Base-by-base conservation (phyloP, 1,140 invertebrate species). In the Drosophila rhopaloa region DNA sequence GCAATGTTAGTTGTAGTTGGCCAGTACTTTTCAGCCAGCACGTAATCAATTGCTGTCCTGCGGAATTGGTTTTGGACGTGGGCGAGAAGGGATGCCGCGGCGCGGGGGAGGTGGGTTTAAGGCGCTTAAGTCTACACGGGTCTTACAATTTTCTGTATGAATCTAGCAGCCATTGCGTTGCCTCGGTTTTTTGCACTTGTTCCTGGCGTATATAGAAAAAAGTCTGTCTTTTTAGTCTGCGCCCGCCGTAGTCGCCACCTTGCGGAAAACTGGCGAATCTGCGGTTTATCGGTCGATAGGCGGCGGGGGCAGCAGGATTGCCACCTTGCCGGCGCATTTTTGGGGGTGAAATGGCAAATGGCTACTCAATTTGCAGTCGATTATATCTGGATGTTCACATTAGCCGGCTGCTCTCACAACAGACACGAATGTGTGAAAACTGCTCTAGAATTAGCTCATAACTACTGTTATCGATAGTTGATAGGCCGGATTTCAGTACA, bases 91-190 rank as follows among this genome's bases (percentile, higher is more conserved):
- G 35, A 27, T 32, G 27, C 13, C 44, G 44, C 32, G 44, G 27
- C 46, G 38, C 56, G 44, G 38, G 29, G 41, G 16, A 32, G 32
- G 16, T 10, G 29, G 32, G 11, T 44, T 10, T 7, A 29, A 35
- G 16, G 32, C 27, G 37, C 61, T 68, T 68, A 50, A 50, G 50
- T 61, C 63, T 79, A 62, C 50, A 63, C 62, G 37, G 60, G 41
- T 80, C 90, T 91, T 91, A 91, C 90, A 91, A 91, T 91, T 84
- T 80, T 91, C 77, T 91, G 83, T 89, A 91, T 90, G 47, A 91
- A 91, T 91, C 90, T 88, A 90, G 90, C 90, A 85, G 90, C 90
- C 90, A 91, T 91, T 80, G 66, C 76, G 67, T 66, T 75, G 65
- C 56, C 65, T 80, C 60, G 63, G 51, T 48, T 35, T 38, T 76